Percentiles rank a stretch among this genome's conserved stretches.
These are phyloP conservation scores for Bryconaethiops microstoma DNA, from an alignment of 2,797 vertebrate genomes.

Conservation along the genomic window DNA sequence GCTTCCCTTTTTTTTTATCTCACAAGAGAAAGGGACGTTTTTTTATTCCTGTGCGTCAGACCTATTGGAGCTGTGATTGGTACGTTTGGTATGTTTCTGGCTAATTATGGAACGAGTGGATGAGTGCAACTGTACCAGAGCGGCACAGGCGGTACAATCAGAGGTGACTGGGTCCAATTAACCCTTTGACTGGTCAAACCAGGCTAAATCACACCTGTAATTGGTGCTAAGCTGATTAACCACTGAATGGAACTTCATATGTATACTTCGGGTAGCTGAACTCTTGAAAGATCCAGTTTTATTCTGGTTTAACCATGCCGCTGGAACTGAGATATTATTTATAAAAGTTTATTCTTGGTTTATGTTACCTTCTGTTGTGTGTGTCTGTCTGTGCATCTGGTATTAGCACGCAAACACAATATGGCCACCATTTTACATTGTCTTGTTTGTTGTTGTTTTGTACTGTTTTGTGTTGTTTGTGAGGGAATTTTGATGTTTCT, in stretches of 20 bases:
- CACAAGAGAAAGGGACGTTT: slow-evolving; percentile 24
- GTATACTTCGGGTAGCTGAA: slow-evolving; percentile 1
- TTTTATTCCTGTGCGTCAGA: slow-evolving; percentile 48
- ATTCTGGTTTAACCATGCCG: neutral
- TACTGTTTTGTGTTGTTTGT: too few species aligned
- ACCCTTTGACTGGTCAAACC: slow-evolving; percentile 63
- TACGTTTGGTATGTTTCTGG: slow-evolving; percentile 55
- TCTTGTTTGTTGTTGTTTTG: too few species aligned
- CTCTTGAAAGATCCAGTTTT: slow-evolving; percentile 15
- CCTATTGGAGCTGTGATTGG: slow-evolving; percentile 55
- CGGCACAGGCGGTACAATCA: slow-evolving; percentile 7
- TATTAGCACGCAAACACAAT: too few species aligned
- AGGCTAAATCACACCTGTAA: slow-evolving; percentile 69
- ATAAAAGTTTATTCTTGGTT: neutral
- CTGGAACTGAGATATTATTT: slow-evolving; percentile 1
- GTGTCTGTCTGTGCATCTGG: too few species aligned
- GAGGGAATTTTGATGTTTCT: too few species aligned
- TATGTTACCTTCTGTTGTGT: neutral
- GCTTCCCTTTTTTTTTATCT: slow-evolving; percentile 16
- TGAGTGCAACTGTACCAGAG: neutral
- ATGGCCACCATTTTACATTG: too few species aligned
- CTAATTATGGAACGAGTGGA: slow-evolving; percentile 56
- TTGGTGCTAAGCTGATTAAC: slow-evolving; percentile 63
- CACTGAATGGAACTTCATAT: slow-evolving; percentile 35
- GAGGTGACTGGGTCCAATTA: slow-evolving; percentile 60